phyloP scores from a whole-genome alignment of 2,888 invertebrate species.

The Hanleya hanleyi region DNA sequence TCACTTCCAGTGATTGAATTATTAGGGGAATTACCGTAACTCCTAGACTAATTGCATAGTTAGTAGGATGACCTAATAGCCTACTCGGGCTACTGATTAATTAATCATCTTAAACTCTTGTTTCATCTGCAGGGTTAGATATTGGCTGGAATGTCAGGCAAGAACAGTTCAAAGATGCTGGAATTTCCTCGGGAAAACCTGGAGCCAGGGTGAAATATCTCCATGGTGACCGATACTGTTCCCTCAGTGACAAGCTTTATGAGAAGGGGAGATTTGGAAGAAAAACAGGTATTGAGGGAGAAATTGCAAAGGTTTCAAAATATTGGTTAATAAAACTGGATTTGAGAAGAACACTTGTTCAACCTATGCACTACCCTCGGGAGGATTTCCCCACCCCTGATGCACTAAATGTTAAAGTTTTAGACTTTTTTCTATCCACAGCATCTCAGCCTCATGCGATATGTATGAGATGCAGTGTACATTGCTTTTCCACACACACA shows the following conservation, averaged over 20 bases:
- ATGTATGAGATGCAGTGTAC: too few species aligned
- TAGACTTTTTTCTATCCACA: too few species aligned
- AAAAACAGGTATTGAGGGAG: slow-evolving; percentile 68
- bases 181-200: slow-evolving; percentile 34
- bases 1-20: too few species aligned
- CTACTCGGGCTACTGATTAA: too few species aligned
- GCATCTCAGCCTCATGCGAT: too few species aligned
- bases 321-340: background rate
- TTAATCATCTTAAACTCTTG: too few species aligned
- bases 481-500: too few species aligned
- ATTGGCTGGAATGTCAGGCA: slow-evolving; percentile 51
- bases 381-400: too few species aligned
- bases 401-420: too few species aligned
- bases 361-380: background rate
- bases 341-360: background rate
- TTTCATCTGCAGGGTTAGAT: slow-evolving; percentile 55
- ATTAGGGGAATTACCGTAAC: too few species aligned
- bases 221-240: slow-evolving; percentile 51
- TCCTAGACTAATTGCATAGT: too few species aligned
- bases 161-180: slow-evolving; percentile 51
- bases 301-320: slow-evolving; percentile 4
- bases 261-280: slow-evolving; percentile 60
- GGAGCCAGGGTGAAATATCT: slow-evolving; percentile 49
- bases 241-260: slow-evolving; percentile 47
- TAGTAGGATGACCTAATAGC: too few species aligned